These are phyloP conservation scores for Cryptocheilus praepositus DNA, from an alignment of 2,888 invertebrate genomes.

Conservation along the genomic window DNA sequence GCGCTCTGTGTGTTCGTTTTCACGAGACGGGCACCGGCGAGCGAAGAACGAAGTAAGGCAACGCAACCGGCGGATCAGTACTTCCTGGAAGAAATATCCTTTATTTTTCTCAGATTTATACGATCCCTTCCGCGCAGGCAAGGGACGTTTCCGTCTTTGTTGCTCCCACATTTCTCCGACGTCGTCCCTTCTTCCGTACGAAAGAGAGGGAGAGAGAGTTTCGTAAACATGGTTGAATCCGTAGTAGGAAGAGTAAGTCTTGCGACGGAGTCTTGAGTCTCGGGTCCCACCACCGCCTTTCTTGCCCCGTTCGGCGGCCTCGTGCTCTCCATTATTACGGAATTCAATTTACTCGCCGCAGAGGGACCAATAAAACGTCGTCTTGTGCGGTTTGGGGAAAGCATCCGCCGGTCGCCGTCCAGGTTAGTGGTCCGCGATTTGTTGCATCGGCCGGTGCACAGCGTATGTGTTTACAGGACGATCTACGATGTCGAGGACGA, in stretches of 20 bases:
- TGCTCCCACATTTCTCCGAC: too few species aligned
- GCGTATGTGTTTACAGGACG: too few species aligned
- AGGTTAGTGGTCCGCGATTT: too few species aligned
- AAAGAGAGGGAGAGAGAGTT: not conserved
- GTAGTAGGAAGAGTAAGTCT: not conserved
- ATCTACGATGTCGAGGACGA: too few species aligned
- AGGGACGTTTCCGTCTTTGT: constrained; percentile 6
- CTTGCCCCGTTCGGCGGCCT: not conserved
- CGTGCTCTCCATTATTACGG: constrained; percentile 16
- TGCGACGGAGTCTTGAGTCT: too few species aligned
- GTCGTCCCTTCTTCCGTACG: too few species aligned
- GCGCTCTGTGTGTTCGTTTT: too few species aligned
- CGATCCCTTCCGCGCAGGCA: constrained; percentile 17
- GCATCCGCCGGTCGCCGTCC: too few species aligned
- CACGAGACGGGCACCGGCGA: not conserved
- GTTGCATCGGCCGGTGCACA: too few species aligned
- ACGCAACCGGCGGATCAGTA: constrained; percentile 24
- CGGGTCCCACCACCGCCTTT: too few species aligned
- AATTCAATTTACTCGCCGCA: constrained; percentile 16
- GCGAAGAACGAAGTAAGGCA: not conserved
- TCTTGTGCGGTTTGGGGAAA: too few species aligned
- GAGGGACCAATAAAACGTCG: constrained; percentile 18
- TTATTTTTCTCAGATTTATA: constrained; percentile 41
- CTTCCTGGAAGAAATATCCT: constrained; percentile 21
- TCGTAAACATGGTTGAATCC: not conserved